These are phyloP conservation scores for Pammene fasciana DNA, from an alignment of 2,888 invertebrate species.

Conservation along the genomic window DNA sequence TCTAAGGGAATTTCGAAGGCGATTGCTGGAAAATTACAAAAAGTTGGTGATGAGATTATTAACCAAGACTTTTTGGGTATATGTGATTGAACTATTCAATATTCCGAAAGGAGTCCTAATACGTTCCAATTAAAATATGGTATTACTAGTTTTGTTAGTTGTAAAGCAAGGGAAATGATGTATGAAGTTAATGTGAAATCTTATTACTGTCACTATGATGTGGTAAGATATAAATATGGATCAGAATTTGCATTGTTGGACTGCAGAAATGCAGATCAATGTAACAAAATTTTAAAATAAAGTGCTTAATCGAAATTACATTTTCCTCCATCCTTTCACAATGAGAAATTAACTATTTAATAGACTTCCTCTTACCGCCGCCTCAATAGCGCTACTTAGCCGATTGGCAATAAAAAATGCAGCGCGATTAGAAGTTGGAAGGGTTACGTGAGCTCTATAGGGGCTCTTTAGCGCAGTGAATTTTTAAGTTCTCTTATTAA, in stretches of 20 bases:
- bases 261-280: too few species aligned
- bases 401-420: constrained; percentile 34
- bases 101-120: too few species aligned
- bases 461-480: constrained; percentile 23
- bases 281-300: background rate
- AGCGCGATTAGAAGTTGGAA: constrained; percentile 27
- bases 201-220: too few species aligned
- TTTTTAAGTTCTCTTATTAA: constrained; percentile 30
- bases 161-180: too few species aligned
- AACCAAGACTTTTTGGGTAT: background rate
- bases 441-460: constrained; percentile 19
- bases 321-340: background rate
- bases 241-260: too few species aligned
- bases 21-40: constrained; percentile 68
- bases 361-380: constrained; percentile 1
- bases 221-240: too few species aligned
- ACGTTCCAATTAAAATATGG: too few species aligned
- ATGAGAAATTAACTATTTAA: constrained; percentile 11
- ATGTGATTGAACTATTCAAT: too few species aligned
- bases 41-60: background rate
- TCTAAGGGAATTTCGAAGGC: constrained; percentile 85
- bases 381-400: constrained; percentile 11
- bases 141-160: too few species aligned
- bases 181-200: too few species aligned
- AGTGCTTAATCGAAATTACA: background rate